Conservation (phyloP, 2,797 vertebrate species). For the Octomys mimax region DNA sequence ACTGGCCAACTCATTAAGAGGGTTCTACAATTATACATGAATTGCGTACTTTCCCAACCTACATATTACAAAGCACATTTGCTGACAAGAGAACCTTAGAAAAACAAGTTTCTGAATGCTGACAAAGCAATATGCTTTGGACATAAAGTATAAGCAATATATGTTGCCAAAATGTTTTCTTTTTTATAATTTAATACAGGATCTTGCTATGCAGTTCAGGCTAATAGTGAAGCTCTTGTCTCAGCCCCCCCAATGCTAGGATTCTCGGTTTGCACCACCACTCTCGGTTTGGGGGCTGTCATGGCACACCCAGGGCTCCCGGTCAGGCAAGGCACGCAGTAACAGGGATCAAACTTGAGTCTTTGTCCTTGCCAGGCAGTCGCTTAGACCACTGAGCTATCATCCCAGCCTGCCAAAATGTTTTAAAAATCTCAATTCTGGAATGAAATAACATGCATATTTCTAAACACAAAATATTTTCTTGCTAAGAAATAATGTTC, state of each 20-base stretch:
- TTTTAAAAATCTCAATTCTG: not conserved
- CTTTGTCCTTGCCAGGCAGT: too few relatives aligned
- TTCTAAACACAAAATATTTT: constrained; percentile 58
- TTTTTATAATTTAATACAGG: too few relatives aligned
- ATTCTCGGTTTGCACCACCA: too few relatives aligned
- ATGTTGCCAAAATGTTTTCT: not conserved
- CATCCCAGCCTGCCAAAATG: not conserved
- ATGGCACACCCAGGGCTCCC: too few relatives aligned
- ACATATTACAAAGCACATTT: not conserved
- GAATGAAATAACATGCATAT: not conserved
- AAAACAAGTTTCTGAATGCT: not conserved
- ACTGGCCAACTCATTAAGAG: not conserved
- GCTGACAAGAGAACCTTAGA: not conserved
- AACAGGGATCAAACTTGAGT: too few relatives aligned
- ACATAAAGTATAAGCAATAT: constrained; percentile 1
- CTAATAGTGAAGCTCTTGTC: too few relatives aligned
- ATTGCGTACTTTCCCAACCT: not conserved
- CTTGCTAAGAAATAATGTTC: not conserved
- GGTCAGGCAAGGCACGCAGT: too few relatives aligned
- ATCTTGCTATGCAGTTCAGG: too few relatives aligned
- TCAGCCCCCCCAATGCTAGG: too few relatives aligned
- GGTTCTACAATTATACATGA: not conserved
- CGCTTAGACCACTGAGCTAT: too few relatives aligned
- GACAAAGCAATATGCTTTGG: not conserved
- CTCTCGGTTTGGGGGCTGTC: too few relatives aligned